Evolutionary conservation across 2,888 invertebrate species (phyloP), one percentile per base, ranked within the genome.

Genomic region (Seladonia tumulorum): DNA sequence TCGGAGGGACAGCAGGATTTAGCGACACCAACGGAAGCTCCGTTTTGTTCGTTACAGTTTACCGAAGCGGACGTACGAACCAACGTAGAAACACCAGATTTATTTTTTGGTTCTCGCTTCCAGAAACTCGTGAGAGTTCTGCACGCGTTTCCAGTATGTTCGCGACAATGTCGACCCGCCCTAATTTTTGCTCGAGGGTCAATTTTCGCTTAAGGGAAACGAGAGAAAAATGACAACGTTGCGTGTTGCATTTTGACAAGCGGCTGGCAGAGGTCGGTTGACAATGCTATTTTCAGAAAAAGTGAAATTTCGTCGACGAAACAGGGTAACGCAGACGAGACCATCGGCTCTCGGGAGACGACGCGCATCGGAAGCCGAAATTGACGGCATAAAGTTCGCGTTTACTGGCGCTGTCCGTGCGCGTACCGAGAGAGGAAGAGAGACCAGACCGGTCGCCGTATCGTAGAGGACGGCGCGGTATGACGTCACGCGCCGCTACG

Each of bases 401-500:
- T 79, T 82, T 76, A 76, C 68, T 29, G 78, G n/a, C 12, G 76
- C 70, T 86, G 71, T 22, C 73, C 86, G 76, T 71, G 22, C 72
- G 25, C 29, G 35, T 18, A 39, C 35, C 22, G 39, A 22, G 66
- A 66, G 35, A 8, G 8, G 1, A 10, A 8, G 66, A 35, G 66
- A 18, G 63, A 66, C 35, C 35, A 35, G 29, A n/a, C 47, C 39
- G 84, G 76, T 83, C 81, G 75, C 49, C 87, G 78, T 85, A 72
- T 85, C 70, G 66, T 22, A 57, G 49, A 80, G 81, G 76, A 71
- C 72, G 75, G 81, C 63, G 82, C 82, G 29, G 53, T 75, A 84
- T 89, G 90, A 90, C 90, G 91, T 91, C 88, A 91, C 85, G 76
- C 73, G 76, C 73, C 81, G n/a, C 63, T 68, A 79, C 57, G 39